A percentile compares a stretch with the other conserved stretches of the same genome.
Conservation (phyloP, 2,888 invertebrate species). For the Campopleginae sp. region DNA sequence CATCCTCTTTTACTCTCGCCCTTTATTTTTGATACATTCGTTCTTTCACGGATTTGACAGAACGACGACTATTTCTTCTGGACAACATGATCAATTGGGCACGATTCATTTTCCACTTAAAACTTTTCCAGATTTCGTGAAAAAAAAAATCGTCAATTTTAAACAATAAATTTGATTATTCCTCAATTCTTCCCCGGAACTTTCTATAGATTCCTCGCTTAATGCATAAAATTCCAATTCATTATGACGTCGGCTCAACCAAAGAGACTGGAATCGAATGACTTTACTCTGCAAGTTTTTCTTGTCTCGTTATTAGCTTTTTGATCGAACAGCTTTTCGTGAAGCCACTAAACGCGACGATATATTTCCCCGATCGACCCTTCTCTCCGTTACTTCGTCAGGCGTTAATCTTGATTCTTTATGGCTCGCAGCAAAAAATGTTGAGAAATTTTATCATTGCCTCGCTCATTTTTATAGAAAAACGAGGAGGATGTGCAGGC, state of each 20-base stretch:
- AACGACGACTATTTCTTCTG: conserved; percentile 25
- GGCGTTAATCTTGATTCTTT: conserved; percentile 63
- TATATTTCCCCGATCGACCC: conserved; percentile 59
- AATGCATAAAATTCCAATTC: background rate
- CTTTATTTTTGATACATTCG: conserved; percentile 19
- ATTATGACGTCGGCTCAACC: background rate
- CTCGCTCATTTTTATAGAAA: conserved; percentile 41
- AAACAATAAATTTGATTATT: background rate
- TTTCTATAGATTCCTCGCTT: background rate
- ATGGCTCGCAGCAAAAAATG: conserved; percentile 34
- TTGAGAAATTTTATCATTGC: conserved; percentile 54
- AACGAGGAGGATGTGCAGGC: conserved; percentile 26
- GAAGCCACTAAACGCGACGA: conserved; percentile 46
- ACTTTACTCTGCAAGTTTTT: background rate
- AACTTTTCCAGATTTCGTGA: background rate
- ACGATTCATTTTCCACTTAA: background rate
- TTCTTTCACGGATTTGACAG: conserved; percentile 26
- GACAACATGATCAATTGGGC: background rate
- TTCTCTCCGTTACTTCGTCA: conserved; percentile 17
- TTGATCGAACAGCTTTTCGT: conserved; percentile 12
- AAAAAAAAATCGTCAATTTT: background rate
- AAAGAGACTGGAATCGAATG: background rate
- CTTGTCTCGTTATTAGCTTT: conserved; percentile 7
- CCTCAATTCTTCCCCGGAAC: background rate
- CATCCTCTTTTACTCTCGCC: conserved; percentile 12